Base-by-base conservation (phyloP, 2,113 vertebrate genomes). In the Neolamprologus brichardi region DNA sequence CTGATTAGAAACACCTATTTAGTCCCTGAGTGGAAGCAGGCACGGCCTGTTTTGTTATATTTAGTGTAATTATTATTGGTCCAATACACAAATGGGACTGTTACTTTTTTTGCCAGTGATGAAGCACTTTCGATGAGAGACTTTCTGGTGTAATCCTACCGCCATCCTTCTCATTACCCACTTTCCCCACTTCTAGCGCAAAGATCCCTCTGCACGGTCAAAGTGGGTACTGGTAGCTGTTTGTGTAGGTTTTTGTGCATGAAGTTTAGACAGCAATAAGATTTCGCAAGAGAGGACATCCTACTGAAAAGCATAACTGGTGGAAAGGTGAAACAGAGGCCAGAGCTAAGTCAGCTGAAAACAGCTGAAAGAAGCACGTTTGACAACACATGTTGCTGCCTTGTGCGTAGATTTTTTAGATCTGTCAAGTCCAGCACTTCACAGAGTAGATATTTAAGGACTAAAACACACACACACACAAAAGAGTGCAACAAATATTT, bases 41-140 rank as follows among this genome's bases (percentile, higher is more conserved):
- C 32, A 1, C 34, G 15, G 44, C 70, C 58, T 83, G 88, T 58
- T 86, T 84, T 53, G 67, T 86, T 78, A 67, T 79, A 83, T 87
- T 84, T 79, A 67, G 77, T 67, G 60, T 67, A 81, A 85, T 92
- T 84, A 86, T 91, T 90, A 85, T 37, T 82, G 84, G 84, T 72
- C 86, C 79, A 86, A 72, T 70, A 82, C 83, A 90, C 51, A 93
- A 94, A 90, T 88, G 70, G 84, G 67, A 80, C 82, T 13, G 54
- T 51, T 85, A 49, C 79, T 70, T 85, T 80, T 79, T 82, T 83
- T 83, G 80, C 11, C 13, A 5, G 30, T 88, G 85, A 91, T 72
- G 75, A 70, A 91, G 88, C 51, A 18, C 23, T 46, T 46, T 75
- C 3, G 3, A 49, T 75, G 67, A 28, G 23, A 17, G 67, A 75